Percentiles rank a stretch among this genome's conserved stretches.
phyloP scores from a whole-genome alignment of 2,888 invertebrate genomes.

The Volucella inanis region DNA sequence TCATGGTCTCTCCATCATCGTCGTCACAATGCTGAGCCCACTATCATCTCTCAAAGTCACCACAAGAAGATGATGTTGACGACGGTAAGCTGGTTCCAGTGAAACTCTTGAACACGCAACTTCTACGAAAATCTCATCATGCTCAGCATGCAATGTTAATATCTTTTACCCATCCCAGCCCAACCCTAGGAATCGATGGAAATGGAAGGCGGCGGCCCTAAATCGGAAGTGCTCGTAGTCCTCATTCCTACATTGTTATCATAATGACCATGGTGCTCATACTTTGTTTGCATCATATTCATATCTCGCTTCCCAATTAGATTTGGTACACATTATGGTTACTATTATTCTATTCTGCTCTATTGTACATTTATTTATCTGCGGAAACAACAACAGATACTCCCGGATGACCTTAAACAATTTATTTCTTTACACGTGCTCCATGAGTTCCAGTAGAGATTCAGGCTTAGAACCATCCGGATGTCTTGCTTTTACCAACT shows the following conservation, averaged over 20 bases:
- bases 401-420: constrained; percentile 48
- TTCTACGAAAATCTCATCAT: constrained; percentile 27
- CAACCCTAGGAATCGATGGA: too few species aligned
- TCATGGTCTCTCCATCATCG: too few species aligned
- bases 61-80: neutral
- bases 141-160: constrained; percentile 13
- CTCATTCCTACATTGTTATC: constrained; percentile 8
- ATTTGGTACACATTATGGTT: constrained; percentile 17
- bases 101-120: constrained; percentile 62
- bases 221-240: constrained; percentile 4
- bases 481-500: constrained; percentile 5
- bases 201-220: neutral
- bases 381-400: constrained; percentile 1
- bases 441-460: constrained; percentile 27
- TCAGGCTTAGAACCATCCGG: constrained; percentile 21
- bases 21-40: neutral
- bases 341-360: neutral
- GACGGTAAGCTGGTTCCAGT: constrained; percentile 23
- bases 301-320: too few species aligned
- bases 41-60: constrained; percentile 9
- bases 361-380: constrained; percentile 7
- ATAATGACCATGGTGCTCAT: neutral
- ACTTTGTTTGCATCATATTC: too few species aligned
- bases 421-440: constrained; percentile 59
- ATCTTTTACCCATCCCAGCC: neutral